Evolutionary conservation across 2,888 invertebrate species (phyloP), one percentile per base, ranked within the genome.

Genomic region (Cheilosia vulpina): DNA sequence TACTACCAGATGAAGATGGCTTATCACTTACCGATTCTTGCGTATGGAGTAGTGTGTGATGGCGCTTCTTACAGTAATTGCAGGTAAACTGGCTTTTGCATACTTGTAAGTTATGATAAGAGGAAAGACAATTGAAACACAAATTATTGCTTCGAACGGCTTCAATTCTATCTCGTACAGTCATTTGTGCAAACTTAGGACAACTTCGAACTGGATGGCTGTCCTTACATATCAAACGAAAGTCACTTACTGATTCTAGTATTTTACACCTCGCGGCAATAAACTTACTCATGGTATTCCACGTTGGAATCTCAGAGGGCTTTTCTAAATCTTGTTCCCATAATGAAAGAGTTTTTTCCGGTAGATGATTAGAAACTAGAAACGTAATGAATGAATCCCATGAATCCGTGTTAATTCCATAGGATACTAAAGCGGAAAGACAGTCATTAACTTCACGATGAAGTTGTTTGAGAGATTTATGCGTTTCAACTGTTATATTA

Each of bases 101-200:
- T 17, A 38, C 17, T 15, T 60, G 71, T 19, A 13, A 38, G 19
- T 27, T 60, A 17, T 60, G 52, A 52, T 52, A 47, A n/a, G n/a
- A n/a, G 34, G 63, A 7, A 3, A 73, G 52, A 2, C 73, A 73
- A 47, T 73, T 73, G 4, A 21, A 63, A 17, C 73, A 73, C 21
- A 62, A 43, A 4, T 73, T 63, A 6, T 73, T 53, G 31, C n/a
- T 24, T 47, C 24, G 15, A 11, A 73, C 21, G 9, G 50, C 11
- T 55, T 73, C 45, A 9, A 63, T 24, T 55, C 73, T 27, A 52
- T 27, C 27, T 9, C 13, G 1, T 19, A 72, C 31, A 17, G 60
- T 24, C 38, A 50, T 60, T 17, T 53, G 24, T 41, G 43, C n/a
- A 53, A 72, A 72, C 13, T 9, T 24, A 4, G 60, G 60, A 11